Evolutionary conservation across 2,888 invertebrate genomes (phyloP).

Genomic region (Nomada flava): DNA sequence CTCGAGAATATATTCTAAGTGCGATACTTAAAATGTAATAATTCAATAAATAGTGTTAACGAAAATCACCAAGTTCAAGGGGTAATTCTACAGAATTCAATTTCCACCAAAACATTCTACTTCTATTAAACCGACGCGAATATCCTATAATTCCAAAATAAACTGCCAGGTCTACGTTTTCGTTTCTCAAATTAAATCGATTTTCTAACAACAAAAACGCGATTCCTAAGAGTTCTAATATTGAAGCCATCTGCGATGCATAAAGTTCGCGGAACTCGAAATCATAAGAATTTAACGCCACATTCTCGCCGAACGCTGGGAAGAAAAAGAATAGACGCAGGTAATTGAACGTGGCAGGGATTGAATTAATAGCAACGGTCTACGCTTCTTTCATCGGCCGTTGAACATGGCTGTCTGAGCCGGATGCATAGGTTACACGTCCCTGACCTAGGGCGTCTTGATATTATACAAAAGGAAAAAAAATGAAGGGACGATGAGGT

Average conservation of each 20-base stretch:
- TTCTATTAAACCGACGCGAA: too few species aligned
- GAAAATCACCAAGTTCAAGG: too few species aligned
- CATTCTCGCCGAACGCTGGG: constrained; percentile 35
- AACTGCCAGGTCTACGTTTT: too few species aligned
- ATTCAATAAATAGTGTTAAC: too few species aligned
- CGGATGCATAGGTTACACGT: constrained; percentile 71
- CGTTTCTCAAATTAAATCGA: too few species aligned
- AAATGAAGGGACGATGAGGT: constrained; percentile 11
- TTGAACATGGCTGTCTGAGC: constrained; percentile 40
- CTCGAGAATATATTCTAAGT: too few species aligned
- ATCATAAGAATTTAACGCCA: constrained; percentile 62
- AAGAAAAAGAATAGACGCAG: constrained; percentile 33
- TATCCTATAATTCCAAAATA: too few species aligned
- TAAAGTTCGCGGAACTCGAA: constrained; percentile 24
- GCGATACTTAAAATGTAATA: too few species aligned
- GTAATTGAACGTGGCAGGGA: constrained; percentile 56
- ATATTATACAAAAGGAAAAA: constrained; percentile 42
- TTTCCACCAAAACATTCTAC: too few species aligned
- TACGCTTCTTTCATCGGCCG: constrained; percentile 51
- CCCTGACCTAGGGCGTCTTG: constrained; percentile 68
- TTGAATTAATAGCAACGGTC: constrained; percentile 43
- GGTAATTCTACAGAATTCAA: too few species aligned
- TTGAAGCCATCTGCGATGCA: constrained; percentile 6
- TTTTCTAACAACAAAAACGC: neutral
- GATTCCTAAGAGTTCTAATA: neutral